These are phyloP conservation scores for Lasioglossum calceatum DNA, from an alignment of 2,888 invertebrate species.

Conservation along the genomic window DNA sequence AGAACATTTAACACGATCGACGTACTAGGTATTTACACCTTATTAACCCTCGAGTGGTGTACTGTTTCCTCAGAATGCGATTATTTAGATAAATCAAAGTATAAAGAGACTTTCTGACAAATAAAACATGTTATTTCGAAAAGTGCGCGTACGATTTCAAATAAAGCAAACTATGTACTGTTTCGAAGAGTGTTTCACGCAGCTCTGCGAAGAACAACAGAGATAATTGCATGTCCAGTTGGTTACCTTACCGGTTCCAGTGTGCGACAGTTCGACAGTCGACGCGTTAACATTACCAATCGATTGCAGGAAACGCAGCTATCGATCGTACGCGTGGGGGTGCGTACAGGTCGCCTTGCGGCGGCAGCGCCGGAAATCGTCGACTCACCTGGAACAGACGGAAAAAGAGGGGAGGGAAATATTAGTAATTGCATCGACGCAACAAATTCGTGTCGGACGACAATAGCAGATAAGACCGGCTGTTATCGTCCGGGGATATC, in stretches of 20 bases:
- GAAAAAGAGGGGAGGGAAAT: constrained; percentile 3
- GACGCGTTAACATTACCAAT: neutral
- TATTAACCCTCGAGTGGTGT: too few relatives aligned
- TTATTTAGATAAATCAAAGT: too few relatives aligned
- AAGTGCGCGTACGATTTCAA: too few relatives aligned
- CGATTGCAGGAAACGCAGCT: neutral
- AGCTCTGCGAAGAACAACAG: neutral
- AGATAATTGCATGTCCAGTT: neutral
- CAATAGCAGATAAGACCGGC: constrained; percentile 71
- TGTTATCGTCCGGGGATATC: constrained; percentile 80
- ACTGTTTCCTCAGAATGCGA: too few relatives aligned
- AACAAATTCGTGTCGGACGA: constrained; percentile 47
- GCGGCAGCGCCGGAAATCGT: neutral
- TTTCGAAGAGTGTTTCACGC: neutral
- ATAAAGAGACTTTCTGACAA: too few relatives aligned
- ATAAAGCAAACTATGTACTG: too few relatives aligned
- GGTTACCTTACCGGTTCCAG: neutral
- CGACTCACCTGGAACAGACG: constrained; percentile 71
- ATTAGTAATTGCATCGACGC: constrained; percentile 35
- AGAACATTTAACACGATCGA: neutral
- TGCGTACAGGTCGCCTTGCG: neutral
- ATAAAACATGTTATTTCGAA: neutral
- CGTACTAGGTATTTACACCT: too few relatives aligned
- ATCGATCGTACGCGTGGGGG: neutral
- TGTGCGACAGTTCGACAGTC: neutral